These are phyloP conservation scores for human (Homo sapiens) DNA, from an alignment of 2,113 vertebrate genomes.

Conservation along the genomic window DNA sequence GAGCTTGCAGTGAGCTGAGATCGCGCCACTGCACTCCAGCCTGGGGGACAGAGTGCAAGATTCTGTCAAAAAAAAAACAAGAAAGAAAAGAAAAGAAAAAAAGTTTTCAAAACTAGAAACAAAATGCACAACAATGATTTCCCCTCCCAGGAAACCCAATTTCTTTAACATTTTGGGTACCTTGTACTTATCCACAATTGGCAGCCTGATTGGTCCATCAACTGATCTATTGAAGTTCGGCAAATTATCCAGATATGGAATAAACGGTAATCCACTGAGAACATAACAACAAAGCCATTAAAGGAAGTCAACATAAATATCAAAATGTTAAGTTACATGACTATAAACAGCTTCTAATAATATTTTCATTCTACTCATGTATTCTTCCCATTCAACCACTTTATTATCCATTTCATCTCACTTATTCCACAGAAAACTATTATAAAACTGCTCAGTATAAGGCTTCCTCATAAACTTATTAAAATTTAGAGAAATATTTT, in stretches of 20 bases:
- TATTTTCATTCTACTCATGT: conserved; percentile 10
- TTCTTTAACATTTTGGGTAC: conserved; percentile 81
- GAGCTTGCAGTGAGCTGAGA: no score
- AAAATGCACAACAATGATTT: conserved; percentile 37
- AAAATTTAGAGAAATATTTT: conserved; percentile 38
- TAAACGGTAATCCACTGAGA: conserved; percentile 96
- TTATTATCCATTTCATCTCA: background rate
- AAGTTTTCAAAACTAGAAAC: conserved; percentile 16
- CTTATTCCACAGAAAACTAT: background rate
- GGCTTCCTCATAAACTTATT: background rate
- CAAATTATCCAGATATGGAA: conserved; percentile 98
- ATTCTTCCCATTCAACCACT: background rate
- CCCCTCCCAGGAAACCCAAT: background rate
- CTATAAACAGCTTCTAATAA: background rate
- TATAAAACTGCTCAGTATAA: background rate
- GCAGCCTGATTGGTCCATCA: conserved; percentile 97
- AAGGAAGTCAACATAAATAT: conserved; percentile 16
- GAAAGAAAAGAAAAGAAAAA: no score
- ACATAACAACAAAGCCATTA: conserved; percentile 65
- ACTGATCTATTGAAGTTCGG: conserved; percentile 96
- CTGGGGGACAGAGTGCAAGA: no score
- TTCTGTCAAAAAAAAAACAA: no score
- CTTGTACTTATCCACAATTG: conserved; percentile 99
- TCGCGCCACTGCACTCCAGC: no score
- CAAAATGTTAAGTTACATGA: conserved; percentile 21